Conservation (phyloP, 2,113 vertebrate genomes). For the Sceloporus undulatus region DNA sequence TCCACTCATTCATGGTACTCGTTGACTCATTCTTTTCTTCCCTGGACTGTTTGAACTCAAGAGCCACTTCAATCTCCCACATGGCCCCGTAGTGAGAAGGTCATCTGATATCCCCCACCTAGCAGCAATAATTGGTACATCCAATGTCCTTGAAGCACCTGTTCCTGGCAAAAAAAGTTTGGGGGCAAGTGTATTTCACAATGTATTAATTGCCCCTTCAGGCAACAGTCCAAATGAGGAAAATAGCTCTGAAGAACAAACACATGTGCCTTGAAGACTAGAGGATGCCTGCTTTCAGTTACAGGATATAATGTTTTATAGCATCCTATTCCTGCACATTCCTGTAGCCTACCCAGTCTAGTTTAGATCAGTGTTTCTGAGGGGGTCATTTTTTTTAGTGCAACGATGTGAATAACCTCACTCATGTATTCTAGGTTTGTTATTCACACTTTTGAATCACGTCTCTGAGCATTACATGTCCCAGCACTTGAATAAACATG, state of each 20-base stretch:
- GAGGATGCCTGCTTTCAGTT: neutral
- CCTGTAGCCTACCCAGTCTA: neutral
- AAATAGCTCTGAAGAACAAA: constrained; percentile 1
- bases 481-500: too few species aligned
- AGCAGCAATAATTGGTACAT: neutral
- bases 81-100: neutral
- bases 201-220: neutral
- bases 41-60: neutral
- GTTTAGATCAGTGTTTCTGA: neutral
- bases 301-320: too few species aligned
- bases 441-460: too few species aligned
- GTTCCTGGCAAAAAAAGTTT: constrained; percentile 13
- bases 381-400: too few species aligned
- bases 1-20: neutral
- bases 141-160: neutral
- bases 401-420: too few species aligned
- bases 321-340: too few species aligned
- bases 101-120: neutral
- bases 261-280: neutral
- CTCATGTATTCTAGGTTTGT: too few species aligned
- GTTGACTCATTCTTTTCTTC: neutral
- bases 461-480: too few species aligned
- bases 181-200: neutral
- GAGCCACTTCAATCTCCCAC: neutral
- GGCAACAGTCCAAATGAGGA: constrained; percentile 3